Base-by-base conservation (phyloP, 1,140 invertebrate species). In the Helicoverpa armigera region DNA sequence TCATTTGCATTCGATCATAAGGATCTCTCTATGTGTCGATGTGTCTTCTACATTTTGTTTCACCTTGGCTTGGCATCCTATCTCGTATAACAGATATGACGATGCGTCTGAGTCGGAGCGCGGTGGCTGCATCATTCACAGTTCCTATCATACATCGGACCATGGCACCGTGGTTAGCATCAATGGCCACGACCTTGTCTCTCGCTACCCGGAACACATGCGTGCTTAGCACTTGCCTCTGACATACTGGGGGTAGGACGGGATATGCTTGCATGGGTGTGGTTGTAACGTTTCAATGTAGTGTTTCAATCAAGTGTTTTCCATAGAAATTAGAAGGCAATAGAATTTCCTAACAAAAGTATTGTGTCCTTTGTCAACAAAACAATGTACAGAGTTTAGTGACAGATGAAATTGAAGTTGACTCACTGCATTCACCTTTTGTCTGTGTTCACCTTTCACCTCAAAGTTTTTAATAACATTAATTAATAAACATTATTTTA, bases 41-140 rank as follows among this genome's bases (percentile, higher is more conserved):
- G 89, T 94, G 87, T 90, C 90, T 79, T 82, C 81, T 82, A 92
- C 89, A 91, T 90, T 90, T 74, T 77, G 60, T 90, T 90, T 90
- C 90, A 92, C 91, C 82, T 89, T 91, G 86, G 92, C 92, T 93
- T 94, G 78, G 88, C 91, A 92, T 92, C 92, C 87, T 82, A 94
- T 94, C 92, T 90, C 90, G 70, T 94, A 93, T 92, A 88, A 85
- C 92, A 93, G 92, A 94, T 94, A 94, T 92, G 51, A 80, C 86
- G 83, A 83, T 85, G 82, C 86, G 84, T 61, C 50, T 60, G 88
- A 88, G 88, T 89, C 88, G 81, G 85, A 78, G 82, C 81, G 87
- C 88, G 87, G 85, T 86, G 90, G 85, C 86, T 86, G 56, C 12
- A 54, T 82, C 65, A 88, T 83, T 87, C 86, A 90, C 87, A 86